phyloP scores from a whole-genome alignment of 2,113 vertebrate genomes.

The Oenanthe melanoleuca region DNA sequence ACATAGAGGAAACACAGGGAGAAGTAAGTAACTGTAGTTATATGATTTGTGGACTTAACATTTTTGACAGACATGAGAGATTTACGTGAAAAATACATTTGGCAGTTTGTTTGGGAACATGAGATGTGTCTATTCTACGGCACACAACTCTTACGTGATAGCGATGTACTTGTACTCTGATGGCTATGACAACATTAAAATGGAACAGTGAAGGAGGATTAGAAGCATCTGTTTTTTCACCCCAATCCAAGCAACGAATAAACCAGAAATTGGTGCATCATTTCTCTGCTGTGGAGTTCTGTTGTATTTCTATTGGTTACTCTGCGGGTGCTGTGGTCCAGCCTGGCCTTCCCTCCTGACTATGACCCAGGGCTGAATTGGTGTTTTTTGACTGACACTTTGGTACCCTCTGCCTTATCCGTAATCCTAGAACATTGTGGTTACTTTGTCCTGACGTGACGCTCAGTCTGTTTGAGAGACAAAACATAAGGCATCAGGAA shows the following conservation, averaged over 20 bases:
- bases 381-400: background rate
- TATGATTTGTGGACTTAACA: background rate
- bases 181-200: background rate
- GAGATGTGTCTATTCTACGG: background rate
- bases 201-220: background rate
- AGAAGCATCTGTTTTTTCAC: background rate
- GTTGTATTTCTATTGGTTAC: background rate
- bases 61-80: background rate
- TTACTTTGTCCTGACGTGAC: background rate
- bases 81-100: background rate
- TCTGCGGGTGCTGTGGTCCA: background rate
- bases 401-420: background rate
- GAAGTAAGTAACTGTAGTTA: background rate
- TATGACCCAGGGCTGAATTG: background rate
- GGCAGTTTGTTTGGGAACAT: background rate
- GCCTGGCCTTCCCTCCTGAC: background rate
- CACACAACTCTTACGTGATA: background rate
- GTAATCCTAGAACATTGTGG: fast-evolving
- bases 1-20: background rate
- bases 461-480: background rate
- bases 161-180: background rate
- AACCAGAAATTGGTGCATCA: fast-evolving
- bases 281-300: background rate
- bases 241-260: background rate
- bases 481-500: background rate